Evolutionary conservation across 2,113 vertebrate species (phyloP), one percentile per base, ranked within the genome.

Genomic region (Phrynocephalus versicolor): DNA sequence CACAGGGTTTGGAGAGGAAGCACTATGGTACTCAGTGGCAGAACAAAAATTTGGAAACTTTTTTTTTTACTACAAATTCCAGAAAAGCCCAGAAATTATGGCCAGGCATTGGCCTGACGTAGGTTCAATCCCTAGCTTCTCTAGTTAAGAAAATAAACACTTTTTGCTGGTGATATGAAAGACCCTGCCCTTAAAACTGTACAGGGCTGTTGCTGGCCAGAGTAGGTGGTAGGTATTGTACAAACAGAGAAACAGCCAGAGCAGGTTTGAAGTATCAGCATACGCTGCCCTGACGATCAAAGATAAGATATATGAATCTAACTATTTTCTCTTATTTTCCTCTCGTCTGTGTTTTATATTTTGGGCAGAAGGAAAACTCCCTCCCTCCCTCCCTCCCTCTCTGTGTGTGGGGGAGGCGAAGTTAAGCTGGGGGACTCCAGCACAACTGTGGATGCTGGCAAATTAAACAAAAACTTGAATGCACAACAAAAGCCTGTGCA

Each of bases 401-500:
- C 45, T 60, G 57, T 21, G 41, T 21, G 27, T 14, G 62, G 15
- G 19, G 30, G 10, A 10, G 10, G 45, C 19, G 64, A 67, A 67
- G 64, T 67, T 67, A 67, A 41, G 2, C 1, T 0, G 37, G 41
- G 82, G 76, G 25, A 76, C 64, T 79, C 70, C 7, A 1, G 45
- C 37, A 71, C 41, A 69, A 2, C 23, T 37, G 51, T 3, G 1
- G 81, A 60, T 1, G 12, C 0, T 0, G 64, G 86, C 65, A 55
- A 83, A 76, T 0, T 18, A 6, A 80, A 72, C 58, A 67, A 79
- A 51, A 90, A 51, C 0, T 30, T 86, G 39, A 0, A 65, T 13
- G 37, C 39, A 45, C 69, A 80, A 89, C 86, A 83, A 91, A 88
- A 86, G 83, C 91, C 84, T 74, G 65, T 72, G 81, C 81, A 30